Conservation (phyloP, 2,113 vertebrate species). For the Corvus cornix region DNA sequence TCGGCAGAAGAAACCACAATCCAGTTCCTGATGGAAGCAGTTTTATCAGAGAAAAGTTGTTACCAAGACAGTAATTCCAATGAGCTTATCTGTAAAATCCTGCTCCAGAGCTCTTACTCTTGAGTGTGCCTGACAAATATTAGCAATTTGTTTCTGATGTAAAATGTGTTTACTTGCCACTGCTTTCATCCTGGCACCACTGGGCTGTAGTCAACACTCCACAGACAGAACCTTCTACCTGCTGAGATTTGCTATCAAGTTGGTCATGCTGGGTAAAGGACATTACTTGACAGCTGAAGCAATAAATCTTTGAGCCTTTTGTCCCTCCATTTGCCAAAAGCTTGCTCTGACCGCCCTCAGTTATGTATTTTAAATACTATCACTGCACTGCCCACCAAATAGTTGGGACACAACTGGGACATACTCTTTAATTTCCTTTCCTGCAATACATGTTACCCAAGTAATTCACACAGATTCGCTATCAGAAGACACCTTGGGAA, state of each 20-base stretch:
- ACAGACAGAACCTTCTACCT: conserved; percentile 7
- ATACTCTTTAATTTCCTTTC: background rate
- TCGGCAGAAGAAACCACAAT: background rate
- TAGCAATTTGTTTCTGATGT: conserved; percentile 2
- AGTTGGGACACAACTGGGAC: background rate
- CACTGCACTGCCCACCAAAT: background rate
- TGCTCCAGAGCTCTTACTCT: background rate
- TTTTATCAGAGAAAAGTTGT: background rate
- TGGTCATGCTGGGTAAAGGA: conserved; percentile 3
- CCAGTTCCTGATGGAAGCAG: background rate
- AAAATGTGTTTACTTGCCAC: conserved; percentile 10
- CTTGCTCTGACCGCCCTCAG: background rate
- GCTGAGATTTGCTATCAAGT: conserved; percentile 23
- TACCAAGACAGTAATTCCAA: background rate
- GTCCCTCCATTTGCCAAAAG: background rate
- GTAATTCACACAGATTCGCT: background rate
- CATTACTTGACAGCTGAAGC: conserved; percentile 1
- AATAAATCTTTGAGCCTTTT: background rate
- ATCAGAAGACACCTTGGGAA: background rate
- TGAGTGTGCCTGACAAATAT: background rate
- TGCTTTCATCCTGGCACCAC: conserved; percentile 20
- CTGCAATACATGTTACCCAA: background rate
- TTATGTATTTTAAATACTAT: background rate
- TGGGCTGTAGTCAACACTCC: conserved; percentile 2
- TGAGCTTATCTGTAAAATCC: background rate